Evolutionary conservation across 2,888 invertebrate genomes (phyloP).

Genomic region (Dynastes maya): DNA sequence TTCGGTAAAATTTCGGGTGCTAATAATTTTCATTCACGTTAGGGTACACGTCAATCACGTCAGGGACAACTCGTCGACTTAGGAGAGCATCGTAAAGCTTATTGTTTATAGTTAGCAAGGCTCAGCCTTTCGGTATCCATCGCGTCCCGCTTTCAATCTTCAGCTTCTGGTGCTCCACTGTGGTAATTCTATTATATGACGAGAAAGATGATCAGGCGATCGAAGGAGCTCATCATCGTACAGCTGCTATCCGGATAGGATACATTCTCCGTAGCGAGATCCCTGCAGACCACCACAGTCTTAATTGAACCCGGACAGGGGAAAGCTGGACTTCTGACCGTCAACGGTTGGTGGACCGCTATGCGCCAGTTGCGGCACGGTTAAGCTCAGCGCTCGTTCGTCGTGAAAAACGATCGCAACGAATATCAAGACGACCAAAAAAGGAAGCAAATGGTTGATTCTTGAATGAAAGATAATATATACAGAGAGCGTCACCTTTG

Average conservation of each 20-base stretch:
- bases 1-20: slow-evolving; percentile 1
- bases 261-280: slow-evolving; percentile 61
- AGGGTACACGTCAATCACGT: slow-evolving; percentile 38
- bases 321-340: slow-evolving; percentile 50
- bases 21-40: slow-evolving; percentile 24
- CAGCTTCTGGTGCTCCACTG: not conserved
- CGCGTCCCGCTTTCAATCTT: not conserved
- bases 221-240: slow-evolving; percentile 57
- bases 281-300: slow-evolving; percentile 67
- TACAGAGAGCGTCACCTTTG: too few species aligned
- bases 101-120: slow-evolving; percentile 42
- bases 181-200: slow-evolving; percentile 54
- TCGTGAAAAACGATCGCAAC: slow-evolving; percentile 71
- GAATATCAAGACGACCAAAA: slow-evolving; percentile 62
- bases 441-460: slow-evolving; percentile 67
- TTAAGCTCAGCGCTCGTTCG: slow-evolving; percentile 66
- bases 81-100: slow-evolving; percentile 40
- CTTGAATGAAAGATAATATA: slow-evolving; percentile 56
- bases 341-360: slow-evolving; percentile 42
- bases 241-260: not conserved
- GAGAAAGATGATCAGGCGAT: slow-evolving; percentile 58
- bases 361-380: slow-evolving; percentile 53
- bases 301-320: slow-evolving; percentile 70
- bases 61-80: slow-evolving; percentile 36
- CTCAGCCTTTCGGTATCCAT: slow-evolving; percentile 14